Evolutionary conservation across 1,140 invertebrate species (phyloP), one percentile per base, ranked within the genome.

Genomic region (Eriosoma lanigerum): DNA sequence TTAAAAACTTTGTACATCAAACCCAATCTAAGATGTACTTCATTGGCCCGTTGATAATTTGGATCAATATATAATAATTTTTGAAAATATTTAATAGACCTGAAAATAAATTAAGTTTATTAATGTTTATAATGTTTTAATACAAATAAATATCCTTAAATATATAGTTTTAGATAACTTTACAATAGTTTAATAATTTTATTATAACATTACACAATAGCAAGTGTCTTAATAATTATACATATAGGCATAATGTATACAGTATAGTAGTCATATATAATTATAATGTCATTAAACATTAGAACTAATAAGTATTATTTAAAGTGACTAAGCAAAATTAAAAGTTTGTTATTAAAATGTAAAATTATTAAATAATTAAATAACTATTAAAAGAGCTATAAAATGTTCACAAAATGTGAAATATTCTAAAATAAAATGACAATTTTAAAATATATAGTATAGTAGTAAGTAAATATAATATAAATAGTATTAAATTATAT

Each of bases 1-100:
- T 91, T 89, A 75, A 93, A 90, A 83, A 94, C 91, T 89, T 98
- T 97, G 88, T 93, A 94, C 90, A 97, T 97, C 85, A 97, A 91
- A 85, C 94, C 96, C 83, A 98, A 90, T 73, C 96, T 90, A 81
- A 97, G 88, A 87, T 98, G 95, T 84, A 96, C 93, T 89, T 98
- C 96, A 87, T 95, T 95, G 83, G 94, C 92, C 80, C 94, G 89
- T 82, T 89, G 89, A 88, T 97, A 97, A 82, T 91, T 90, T 82
- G 96, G 94, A 83, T 96, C 92, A 83, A 93, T 90, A 88, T 98
- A 98, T 84, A 98, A 87, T 72, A 96, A 89, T 88, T 96, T 91
- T 86, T 94, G 94, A 85, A 97, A 95, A 83, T 94, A 91, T 88
- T 94, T 93, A 82, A 94, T 92, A 66, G 95, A 92, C 93, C 95